Evolutionary conservation across 2,888 invertebrate species (phyloP).

Genomic region (Penaeus monodon): DNA sequence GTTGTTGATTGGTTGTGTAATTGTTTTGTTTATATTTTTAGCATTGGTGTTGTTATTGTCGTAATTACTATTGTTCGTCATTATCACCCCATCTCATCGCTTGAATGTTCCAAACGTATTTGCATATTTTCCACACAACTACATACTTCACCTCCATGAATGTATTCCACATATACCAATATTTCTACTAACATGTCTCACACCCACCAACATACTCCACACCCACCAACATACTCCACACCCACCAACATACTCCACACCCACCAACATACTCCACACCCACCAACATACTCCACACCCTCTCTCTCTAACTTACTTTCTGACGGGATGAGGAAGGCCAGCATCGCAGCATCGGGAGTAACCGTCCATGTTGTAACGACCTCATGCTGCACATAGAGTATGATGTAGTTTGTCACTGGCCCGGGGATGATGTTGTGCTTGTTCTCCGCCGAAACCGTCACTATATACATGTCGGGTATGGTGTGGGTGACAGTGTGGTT

Average conservation of each 20-base stretch:
- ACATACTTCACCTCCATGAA: no score
- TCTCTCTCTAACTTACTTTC: not conserved
- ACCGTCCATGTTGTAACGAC: slow-evolving; percentile 40
- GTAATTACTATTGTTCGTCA: no score
- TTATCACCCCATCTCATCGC: not conserved
- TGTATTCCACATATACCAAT: not conserved
- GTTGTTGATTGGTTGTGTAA: no score
- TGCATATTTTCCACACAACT: not conserved
- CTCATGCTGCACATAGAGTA: slow-evolving; percentile 33
- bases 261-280: no score
- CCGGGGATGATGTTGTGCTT: slow-evolving; percentile 36
- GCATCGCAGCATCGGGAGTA: not conserved
- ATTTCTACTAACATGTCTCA: no score
- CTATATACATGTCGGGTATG: slow-evolving; percentile 5
- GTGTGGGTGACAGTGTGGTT: not conserved
- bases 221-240: no score
- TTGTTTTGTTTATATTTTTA: no score
- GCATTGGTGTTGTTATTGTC: no score
- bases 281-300: no score
- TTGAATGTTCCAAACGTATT: not conserved
- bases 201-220: no score
- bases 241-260: no score
- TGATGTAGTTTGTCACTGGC: slow-evolving; percentile 3
- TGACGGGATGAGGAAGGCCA: slow-evolving; percentile 14
- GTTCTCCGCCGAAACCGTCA: slow-evolving; percentile 39